Percentiles rank a stretch among this genome's conserved stretches.
phyloP scores from a whole-genome alignment of 1,140 invertebrate species.

The Euwallacea similis region DNA sequence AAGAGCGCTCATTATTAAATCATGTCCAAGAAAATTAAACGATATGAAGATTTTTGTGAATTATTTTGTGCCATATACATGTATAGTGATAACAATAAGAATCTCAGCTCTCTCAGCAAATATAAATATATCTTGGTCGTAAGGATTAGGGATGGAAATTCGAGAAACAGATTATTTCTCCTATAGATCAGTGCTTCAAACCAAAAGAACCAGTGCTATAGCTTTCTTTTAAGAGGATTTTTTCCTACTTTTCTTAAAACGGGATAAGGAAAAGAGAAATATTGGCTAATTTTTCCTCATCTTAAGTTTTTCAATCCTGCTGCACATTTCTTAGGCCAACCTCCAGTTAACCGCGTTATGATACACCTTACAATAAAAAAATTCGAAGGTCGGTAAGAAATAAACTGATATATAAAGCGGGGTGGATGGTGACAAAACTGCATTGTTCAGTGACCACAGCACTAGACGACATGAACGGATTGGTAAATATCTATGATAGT shows the following conservation, averaged over 20 bases:
- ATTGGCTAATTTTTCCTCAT: background rate
- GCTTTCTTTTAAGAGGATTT: no score
- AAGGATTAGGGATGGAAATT: no score
- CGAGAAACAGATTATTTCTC: no score
- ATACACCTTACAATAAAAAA: background rate
- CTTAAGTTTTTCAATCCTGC: no score
- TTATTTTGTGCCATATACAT: no score
- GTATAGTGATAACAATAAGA: no score
- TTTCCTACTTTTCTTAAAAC: background rate
- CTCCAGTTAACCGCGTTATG: background rate
- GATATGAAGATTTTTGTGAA: no score
- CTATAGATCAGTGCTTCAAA: no score
- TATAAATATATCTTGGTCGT: no score
- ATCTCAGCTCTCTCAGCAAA: no score
- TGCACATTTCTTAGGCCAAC: background rate
- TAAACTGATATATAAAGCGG: slow-evolving; percentile 26
- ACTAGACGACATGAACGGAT: slow-evolving; percentile 15
- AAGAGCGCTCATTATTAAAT: slow-evolving; percentile 14
- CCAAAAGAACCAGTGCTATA: no score
- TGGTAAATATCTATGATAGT: slow-evolving; percentile 23
- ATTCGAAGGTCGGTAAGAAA: slow-evolving; percentile 23
- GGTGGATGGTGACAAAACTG: slow-evolving; percentile 15
- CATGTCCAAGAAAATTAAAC: background rate
- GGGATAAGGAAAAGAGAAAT: background rate
- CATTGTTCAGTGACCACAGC: slow-evolving; percentile 12